Conservation (phyloP, 2,113 vertebrate species). For the Lichenostomus cassidix region DNA sequence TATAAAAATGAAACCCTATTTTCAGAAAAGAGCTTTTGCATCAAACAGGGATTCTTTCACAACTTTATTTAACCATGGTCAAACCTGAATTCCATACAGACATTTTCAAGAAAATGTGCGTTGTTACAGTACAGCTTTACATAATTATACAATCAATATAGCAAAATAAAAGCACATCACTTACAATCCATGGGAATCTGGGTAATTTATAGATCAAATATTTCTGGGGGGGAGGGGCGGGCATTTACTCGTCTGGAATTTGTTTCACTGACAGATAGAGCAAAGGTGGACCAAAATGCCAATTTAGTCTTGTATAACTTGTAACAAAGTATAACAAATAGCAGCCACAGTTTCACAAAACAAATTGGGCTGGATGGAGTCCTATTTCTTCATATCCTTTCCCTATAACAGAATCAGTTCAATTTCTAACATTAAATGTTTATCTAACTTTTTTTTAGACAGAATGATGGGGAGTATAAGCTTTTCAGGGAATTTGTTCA, state of each 20-base stretch:
- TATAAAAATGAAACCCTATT: background rate
- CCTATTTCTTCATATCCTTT: background rate
- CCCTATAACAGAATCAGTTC: background rate
- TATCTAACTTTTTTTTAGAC: background rate
- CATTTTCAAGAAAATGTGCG: background rate
- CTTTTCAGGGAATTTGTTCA: background rate
- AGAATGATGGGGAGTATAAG: background rate
- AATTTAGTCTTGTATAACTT: background rate
- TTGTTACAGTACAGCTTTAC: background rate
- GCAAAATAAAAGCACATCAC: background rate
- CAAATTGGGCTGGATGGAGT: background rate
- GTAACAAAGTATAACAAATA: background rate
- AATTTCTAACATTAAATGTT: background rate
- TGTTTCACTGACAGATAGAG: background rate
- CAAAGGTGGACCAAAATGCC: background rate
- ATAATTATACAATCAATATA: background rate
- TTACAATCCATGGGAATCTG: background rate
- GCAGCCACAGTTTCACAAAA: background rate
- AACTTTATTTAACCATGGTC: background rate
- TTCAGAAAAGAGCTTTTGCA: background rate
- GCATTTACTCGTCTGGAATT: background rate
- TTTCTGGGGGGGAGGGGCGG: accelerated
- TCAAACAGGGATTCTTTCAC: background rate
- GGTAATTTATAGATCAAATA: background rate
- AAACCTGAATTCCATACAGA: background rate